Base-by-base conservation (phyloP, 2,113 vertebrate species). In the Thunnus maccoyii region DNA sequence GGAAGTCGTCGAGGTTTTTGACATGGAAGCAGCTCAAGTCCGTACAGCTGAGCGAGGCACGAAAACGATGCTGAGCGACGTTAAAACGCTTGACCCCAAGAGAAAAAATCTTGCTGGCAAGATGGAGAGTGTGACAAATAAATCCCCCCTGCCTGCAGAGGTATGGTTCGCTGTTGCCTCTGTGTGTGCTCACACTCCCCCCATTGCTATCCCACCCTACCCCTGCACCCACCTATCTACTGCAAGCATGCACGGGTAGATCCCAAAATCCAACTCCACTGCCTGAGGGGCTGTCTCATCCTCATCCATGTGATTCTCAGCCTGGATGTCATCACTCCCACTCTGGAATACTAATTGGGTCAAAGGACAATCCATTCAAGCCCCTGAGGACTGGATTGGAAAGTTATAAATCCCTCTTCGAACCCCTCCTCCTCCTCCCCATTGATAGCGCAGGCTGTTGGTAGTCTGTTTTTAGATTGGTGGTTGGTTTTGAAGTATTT, bases 361-460 rank as follows among this genome's bases (percentile, higher is more conserved):
- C 44, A 62, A 44, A 70, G 66, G 70, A 41, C 22, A 32, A 27
- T 55, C 3, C 12, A 4, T 60, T 4, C 22, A 51, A 89, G 92
- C 81, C 86, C 88, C 79, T 80, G 76, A 91, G 89, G 85, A 88
- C 79, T 91, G 92, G 90, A 83, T 84, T 84, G 81, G 85, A 88
- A 54, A 67, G 15, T 71, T 78, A 41, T 41, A 41, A 41, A 41
- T 9, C 36, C 36, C 36, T 41, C 36, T 41, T 41, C 7, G 36
- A 41, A 41, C 36, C 36, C 9, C 46, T 77, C 44, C 63, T n/a
- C 55, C 46, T 32, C 56, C 11, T 41, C 22, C 10, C 22, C 67
- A 6, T 18, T 46, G 52, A n/a, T 27, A 55, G 13, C 57, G 12
- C 57, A 69, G 74, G 50, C 18, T 46, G 47, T 25, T 56, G 32